Base-by-base conservation (phyloP, 2,888 invertebrate species). In the Hemicrepidius hirtus region DNA sequence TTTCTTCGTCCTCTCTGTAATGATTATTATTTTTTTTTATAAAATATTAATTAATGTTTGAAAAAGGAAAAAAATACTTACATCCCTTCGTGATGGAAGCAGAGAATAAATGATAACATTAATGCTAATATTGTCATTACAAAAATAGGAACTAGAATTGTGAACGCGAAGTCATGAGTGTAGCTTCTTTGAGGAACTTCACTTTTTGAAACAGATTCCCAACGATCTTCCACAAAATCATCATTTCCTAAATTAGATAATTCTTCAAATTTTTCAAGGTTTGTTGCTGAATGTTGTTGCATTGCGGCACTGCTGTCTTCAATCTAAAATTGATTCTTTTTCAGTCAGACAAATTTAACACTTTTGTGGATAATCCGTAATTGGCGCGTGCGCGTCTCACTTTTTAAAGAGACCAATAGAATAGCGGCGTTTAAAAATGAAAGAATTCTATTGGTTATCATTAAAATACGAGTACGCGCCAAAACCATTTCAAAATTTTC, bases 51-150 rank as follows among this genome's bases (percentile, higher is more conserved):
- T 20, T 5, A 55, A 32, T 4, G 16, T 28, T 12, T 32, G 9
- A 16, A 9, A 59, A 21, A n/a, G n/a, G 6, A 21, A 13, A 1
- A 13, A 2, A n/a, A 40, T 40, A 92, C 94, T 94, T 85, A 95
- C 94, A 93, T 88, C 82, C 92, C 91, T 76, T 93, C 92, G 80
- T 94, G 92, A 77, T 94, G 92, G 77, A 94, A 91, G 84, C 95
- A 95, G 10, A 95, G 87, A 0, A 93, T 91, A 1, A 92, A 90
- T 0, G 94, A 93, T 1, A 95, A 84, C 6, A 93, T 87, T 2
- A 92, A 88, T 0, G 92, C 88, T 0, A 94, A 86, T 16, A 94
- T 82, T 50, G 94, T 85, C 82, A 95, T 88, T 50, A 95, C 87
- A 66, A 92, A 84, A 75, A 92, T 87, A 0, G 95, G 95, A 12